Base-by-base conservation (phyloP, 2,888 invertebrate genomes). In the Orthosia gracilis region DNA sequence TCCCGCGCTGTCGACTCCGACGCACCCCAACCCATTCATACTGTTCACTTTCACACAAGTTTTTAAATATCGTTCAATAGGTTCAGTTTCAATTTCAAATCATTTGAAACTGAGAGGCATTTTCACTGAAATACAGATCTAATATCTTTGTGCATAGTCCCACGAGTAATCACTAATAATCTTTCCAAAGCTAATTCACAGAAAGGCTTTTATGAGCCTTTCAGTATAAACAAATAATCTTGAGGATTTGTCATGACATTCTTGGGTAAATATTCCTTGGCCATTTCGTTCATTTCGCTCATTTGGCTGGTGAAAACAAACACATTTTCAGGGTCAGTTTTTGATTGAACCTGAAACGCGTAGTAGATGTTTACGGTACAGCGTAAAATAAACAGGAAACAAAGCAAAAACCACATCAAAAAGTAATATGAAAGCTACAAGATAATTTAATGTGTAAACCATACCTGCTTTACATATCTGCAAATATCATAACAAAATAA, bases 401-500 rank as follows among this genome's bases (percentile, higher is more conserved):
- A 40, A 57, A n/a, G 40, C 4, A 65, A 62, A 58, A 61, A 61
- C 13, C 23, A 73, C 23, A 62, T 64, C 12, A 73, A 71, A 83
- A 76, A 26, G 26, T 59, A 58, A 77, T 78, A 70, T 73, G n/a
- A 67, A 70, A 76, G 80, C 79, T 75, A 79, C 73, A 76, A 69
- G 47, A 80, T 73, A 76, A 81, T 80, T 85, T 80, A 85, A 87
- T 85, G 87, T 84, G 83, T 89, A 89, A 89, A 89, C 89, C 89
- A 54, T 69, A 71, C 86, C 88, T 89, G 85, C 87, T 89, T 90
- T 90, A 82, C 78, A 86, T 85, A 82, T 80, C 67, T 79, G 92
- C 90, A 92, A 93, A 93, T 95, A 94, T 94, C 93, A 93, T 94
- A 94, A 94, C 94, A 94, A 94, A 95, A 95, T 95, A 94, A 94